Percentiles rank a stretch among this genome's conserved stretches.
These are phyloP conservation scores for Trissoscelio sp. DNA, from an alignment of 2,888 invertebrate species.

Conservation along the genomic window DNA sequence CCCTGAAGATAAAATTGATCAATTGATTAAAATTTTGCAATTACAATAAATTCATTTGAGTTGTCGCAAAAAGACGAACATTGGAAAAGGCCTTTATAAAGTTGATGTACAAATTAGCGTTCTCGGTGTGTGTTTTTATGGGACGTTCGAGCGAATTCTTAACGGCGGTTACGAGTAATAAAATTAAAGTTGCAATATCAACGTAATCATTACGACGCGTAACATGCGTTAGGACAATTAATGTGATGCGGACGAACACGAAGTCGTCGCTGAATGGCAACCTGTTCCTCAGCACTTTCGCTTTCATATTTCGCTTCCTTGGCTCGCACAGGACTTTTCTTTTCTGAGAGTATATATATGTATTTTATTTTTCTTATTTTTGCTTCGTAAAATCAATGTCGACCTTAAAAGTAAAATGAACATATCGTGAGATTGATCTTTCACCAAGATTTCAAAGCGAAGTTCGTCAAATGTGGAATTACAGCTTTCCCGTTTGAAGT, in stretches of 20 bases:
- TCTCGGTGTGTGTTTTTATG: neutral
- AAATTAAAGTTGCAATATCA: conserved; percentile 36
- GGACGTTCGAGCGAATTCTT: conserved; percentile 9
- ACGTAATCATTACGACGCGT: conserved; percentile 51
- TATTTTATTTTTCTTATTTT: neutral
- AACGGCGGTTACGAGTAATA: conserved; percentile 32
- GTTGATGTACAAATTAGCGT: neutral
- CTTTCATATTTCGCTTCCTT: conserved; percentile 49
- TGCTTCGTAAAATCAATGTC: conserved; percentile 25
- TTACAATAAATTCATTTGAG: neutral
- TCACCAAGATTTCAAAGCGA: conserved; percentile 22
- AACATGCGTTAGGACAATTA: conserved; percentile 56
- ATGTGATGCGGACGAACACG: conserved; percentile 39
- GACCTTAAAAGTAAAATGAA: neutral
- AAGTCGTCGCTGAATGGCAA: conserved; percentile 37
- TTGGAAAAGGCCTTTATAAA: neutral
- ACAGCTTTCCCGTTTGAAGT: conserved; percentile 40
- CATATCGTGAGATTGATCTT: conserved; percentile 36
- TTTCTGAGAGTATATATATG: neutral
- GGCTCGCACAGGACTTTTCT: conserved; percentile 34
- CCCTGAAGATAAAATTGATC: neutral
- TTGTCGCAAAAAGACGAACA: neutral
- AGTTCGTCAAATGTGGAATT: conserved; percentile 35
- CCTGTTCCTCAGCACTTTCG: conserved; percentile 63
- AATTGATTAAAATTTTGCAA: neutral